Percentiles rank a stretch among this genome's conserved stretches.
Conservation (phyloP, 1,140 invertebrate species). For the Psilanteris sp. region DNA sequence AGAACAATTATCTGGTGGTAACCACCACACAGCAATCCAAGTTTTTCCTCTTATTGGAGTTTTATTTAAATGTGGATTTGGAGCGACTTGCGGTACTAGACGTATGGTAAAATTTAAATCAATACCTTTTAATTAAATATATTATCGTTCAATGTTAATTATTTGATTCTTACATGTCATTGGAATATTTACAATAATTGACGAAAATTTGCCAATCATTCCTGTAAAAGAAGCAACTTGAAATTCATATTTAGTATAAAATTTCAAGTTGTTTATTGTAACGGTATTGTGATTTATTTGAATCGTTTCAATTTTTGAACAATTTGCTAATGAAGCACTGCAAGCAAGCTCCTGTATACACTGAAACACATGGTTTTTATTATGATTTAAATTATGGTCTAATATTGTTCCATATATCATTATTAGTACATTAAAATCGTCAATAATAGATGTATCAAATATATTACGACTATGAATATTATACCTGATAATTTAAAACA, state of each 20-base stretch:
- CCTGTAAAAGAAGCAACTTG: constrained; percentile 6
- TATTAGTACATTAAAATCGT: too few relatives aligned
- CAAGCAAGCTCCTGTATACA: constrained; percentile 29
- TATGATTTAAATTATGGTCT: too few relatives aligned
- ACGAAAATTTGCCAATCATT: constrained; percentile 1
- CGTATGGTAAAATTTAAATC: neutral
- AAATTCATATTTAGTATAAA: constrained; percentile 18
- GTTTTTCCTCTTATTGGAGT: constrained; percentile 14
- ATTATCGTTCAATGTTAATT: neutral
- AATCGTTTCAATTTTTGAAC: constrained; percentile 10
- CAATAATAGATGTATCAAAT: too few relatives aligned
- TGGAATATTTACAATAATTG: neutral
- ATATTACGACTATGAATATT: neutral
- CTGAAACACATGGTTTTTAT: constrained; percentile 11
- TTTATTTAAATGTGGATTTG: constrained; percentile 3
- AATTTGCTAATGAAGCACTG: neutral
- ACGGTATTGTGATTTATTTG: constrained; percentile 10
- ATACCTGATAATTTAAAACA: constrained; percentile 35
- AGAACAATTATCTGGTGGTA: constrained; percentile 19
- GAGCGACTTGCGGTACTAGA: constrained; percentile 31
- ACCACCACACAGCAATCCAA: constrained; percentile 40
- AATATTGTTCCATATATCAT: too few relatives aligned
- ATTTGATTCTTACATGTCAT: constrained; percentile 9
- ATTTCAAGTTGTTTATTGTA: constrained; percentile 1
- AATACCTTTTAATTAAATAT: neutral